Base-by-base conservation (phyloP, 2,797 vertebrate species). In the Lophius americanus region DNA sequence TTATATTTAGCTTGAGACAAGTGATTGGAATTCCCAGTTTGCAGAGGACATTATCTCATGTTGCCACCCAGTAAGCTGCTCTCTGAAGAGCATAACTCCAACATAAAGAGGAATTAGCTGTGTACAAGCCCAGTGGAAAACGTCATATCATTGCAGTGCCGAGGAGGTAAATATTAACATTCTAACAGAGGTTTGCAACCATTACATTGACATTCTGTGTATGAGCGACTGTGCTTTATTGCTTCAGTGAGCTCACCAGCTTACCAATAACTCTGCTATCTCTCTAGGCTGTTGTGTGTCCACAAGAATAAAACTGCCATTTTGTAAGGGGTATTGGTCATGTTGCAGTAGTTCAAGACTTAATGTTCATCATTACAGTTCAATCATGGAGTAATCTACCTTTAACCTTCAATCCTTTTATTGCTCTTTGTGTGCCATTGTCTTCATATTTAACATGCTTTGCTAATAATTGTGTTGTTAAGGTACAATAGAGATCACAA, bases 141-240 rank as follows among this genome's bases (percentile, higher is more conserved):
- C 78, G 75, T 78, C 66, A 66, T 70, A 67, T 77, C 75, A 68
- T 73, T 74, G 60, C 76, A 41, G 70, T 72, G 73, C 70, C 14
- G 50, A 75, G 71, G 74, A 77, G 62, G 77, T 91, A 91, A 90
- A 90, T 90, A 91, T 91, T 90, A 90, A 84, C 87, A 90, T 90
- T 90, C 81, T 90, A 65, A 60, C 64, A 57, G 64, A 73, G 69
- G 80, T 83, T 85, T 79, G 73, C 81, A 74, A 81, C 65, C 79
- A 67, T 70, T 68, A 47, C 47, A 12, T 68, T 85, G 90, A 73
- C 88, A 75, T 3, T 57, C 68, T 90, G 84, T 91, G 68, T 86
- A 88, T 60, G 78, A 86, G 76, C 68, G 63, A 70, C 70, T 65
- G 69, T 88, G 81, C 44, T 89, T 90, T 89, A 88, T 81, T 64